Base-by-base conservation (phyloP, 2,797 vertebrate species). In the Anguilla marmorata region DNA sequence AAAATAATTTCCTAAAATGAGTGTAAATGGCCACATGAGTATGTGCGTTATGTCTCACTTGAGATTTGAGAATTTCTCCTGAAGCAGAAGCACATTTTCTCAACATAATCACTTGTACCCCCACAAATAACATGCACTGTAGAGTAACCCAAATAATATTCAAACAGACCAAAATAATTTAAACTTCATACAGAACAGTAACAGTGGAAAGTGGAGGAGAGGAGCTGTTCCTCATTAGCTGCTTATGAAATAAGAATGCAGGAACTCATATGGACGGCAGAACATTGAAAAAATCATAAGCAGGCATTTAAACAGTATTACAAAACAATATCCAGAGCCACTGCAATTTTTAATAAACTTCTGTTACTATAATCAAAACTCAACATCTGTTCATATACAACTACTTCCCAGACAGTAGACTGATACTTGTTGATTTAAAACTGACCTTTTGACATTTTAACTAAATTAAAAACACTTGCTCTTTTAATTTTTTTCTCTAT, bases 1-100 rank as follows among this genome's bases (percentile, higher is more conserved):
- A 89, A 90, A 92, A 89, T 87, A 37, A 90, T 94, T 94, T 93
- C 93, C 94, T 90, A 92, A 93, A 88, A 91, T 91, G 90, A 92
- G 92, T 90, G 85, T 87, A 90, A 92, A 88, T 30, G 56, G 86
- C 90, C 89, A 90, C 54, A 85, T 80, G 84, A 87, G 86, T 90
- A 72, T 52, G 88, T 87, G 88, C 84, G 88, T 88, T 87, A 90
- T 91, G 89, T 88, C 89, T 90, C 83, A 89, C 85, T 88, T 86
- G 56, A 82, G 80, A 89, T 21, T 54, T 85, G 45, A 52, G 30
- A 24, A 27, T 84, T 84, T 84, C 27, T 66, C 5, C 24, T 21
- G 63, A 66, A 66, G 24, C 6, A 21, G 24, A 66, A 66, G 24
- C 24, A 66, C 63, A 66, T 66, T 66, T 66, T 66, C 24, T 21